phyloP scores from a whole-genome alignment of 2,113 vertebrate genomes.

The Nycticebus coucang region DNA sequence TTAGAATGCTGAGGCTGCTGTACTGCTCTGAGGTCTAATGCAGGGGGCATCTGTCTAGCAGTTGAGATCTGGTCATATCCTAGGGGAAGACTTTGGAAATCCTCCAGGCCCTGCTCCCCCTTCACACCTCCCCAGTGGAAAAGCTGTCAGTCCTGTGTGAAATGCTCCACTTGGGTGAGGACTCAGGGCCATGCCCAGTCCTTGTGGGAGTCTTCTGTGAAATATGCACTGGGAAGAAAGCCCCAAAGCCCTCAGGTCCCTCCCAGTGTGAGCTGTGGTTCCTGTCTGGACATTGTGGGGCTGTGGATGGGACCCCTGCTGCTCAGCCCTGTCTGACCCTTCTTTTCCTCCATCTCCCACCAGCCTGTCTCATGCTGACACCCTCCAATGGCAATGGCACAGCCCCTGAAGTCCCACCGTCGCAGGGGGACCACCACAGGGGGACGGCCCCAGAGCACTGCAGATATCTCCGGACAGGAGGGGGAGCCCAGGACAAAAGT shows the following conservation, averaged over 20 bases:
- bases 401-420: background rate
- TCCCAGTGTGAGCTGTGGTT: background rate
- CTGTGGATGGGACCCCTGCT: rapidly evolving
- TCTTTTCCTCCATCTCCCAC: background rate
- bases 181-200: too few relatives aligned
- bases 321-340: background rate
- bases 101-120: background rate
- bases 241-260: background rate
- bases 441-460: background rate
- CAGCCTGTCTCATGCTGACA: background rate
- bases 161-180: background rate
- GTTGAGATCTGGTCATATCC: background rate
- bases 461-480: background rate
- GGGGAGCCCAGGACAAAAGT: background rate
- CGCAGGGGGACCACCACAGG: too few relatives aligned
- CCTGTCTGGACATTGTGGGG: background rate
- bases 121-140: background rate
- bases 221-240: background rate
- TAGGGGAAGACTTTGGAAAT: background rate
- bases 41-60: too few relatives aligned
- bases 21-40: background rate
- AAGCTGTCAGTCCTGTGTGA: background rate
- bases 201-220: background rate
- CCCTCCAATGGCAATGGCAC: too few relatives aligned
- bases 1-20: background rate